Evolutionary conservation across 2,888 invertebrate genomes (phyloP).

Genomic region (Eilema caniola): DNA sequence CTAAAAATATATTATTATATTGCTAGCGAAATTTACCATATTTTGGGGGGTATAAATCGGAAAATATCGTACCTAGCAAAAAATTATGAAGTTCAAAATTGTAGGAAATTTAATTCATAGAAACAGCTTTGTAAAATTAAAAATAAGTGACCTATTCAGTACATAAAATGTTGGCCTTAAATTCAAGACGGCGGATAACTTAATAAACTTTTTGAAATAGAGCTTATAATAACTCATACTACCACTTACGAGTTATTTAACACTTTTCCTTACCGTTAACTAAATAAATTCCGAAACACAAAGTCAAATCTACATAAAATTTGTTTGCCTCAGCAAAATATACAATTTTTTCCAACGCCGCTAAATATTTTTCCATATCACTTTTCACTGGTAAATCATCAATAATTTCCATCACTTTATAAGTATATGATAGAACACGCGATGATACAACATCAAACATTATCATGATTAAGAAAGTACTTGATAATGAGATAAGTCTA

Average conservation of each 20-base stretch:
- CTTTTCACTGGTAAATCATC: slow-evolving; percentile 24
- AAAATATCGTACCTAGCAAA: no score
- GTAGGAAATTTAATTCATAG: no score
- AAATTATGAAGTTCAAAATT: no score
- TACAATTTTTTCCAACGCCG: slow-evolving; percentile 53
- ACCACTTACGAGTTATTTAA: neutral
- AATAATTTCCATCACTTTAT: slow-evolving; percentile 20
- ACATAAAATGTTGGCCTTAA: no score
- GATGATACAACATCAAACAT: slow-evolving; percentile 9
- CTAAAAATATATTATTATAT: no score
- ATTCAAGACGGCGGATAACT: no score
- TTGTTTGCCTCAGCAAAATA: slow-evolving; percentile 54
- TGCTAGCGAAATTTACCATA: no score
- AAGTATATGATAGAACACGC: slow-evolving; percentile 13
- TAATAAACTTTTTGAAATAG: no score
- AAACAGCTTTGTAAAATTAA: no score
- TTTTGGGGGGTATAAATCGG: no score
- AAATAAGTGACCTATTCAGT: no score
- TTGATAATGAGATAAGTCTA: neutral
- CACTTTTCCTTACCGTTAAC: slow-evolving; percentile 59
- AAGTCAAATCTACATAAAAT: slow-evolving; percentile 60
- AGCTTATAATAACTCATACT: neutral
- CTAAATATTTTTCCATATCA: slow-evolving; percentile 59
- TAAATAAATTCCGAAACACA: slow-evolving; percentile 68
- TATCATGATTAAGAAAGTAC: slow-evolving; percentile 6